Conservation (phyloP, 2,113 vertebrate species). For the Petaurus breviceps region DNA sequence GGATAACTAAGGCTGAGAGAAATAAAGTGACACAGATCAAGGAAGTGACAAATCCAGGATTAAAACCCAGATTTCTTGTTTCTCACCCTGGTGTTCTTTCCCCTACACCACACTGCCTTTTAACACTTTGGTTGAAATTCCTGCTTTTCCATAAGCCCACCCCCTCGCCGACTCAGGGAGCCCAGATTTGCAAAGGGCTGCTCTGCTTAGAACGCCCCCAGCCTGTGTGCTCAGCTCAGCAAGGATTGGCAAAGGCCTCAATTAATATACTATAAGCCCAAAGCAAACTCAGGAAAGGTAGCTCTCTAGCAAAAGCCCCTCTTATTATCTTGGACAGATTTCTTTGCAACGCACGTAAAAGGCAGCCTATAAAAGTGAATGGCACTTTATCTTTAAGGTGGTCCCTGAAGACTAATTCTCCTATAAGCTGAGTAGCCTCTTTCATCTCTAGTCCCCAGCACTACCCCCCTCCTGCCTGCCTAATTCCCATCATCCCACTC, state of each 20-base stretch:
- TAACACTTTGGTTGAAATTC: not conserved
- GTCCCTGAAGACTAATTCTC: slow-evolving; percentile 50
- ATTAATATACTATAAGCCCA: not conserved
- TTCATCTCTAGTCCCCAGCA: not conserved
- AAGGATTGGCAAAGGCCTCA: not conserved
- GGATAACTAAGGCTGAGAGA: not conserved
- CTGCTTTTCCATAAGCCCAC: not conserved
- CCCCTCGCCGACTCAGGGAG: fast-evolving
- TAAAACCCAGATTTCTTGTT: not conserved
- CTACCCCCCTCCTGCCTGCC: fast-evolving
- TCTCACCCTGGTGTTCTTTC: not conserved
- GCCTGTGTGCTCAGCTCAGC: not conserved
- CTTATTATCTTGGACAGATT: slow-evolving; percentile 47
- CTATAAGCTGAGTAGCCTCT: not conserved
- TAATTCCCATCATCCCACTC: not conserved
- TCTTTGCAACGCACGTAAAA: not conserved
- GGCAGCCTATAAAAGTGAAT: slow-evolving; percentile 27
- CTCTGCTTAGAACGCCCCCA: not conserved
- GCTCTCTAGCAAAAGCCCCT: not conserved
- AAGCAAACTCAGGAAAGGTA: fast-evolving
- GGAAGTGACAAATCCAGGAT: not conserved
- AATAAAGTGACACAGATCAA: not conserved
- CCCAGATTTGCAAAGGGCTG: not conserved
- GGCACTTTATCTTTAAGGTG: slow-evolving; percentile 2
- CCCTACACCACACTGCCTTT: not conserved